A percentile compares a stretch with the other conserved stretches of the same genome.
Conservation (phyloP, 2,888 invertebrate genomes). For the Sphaerophoria taeniata region DNA sequence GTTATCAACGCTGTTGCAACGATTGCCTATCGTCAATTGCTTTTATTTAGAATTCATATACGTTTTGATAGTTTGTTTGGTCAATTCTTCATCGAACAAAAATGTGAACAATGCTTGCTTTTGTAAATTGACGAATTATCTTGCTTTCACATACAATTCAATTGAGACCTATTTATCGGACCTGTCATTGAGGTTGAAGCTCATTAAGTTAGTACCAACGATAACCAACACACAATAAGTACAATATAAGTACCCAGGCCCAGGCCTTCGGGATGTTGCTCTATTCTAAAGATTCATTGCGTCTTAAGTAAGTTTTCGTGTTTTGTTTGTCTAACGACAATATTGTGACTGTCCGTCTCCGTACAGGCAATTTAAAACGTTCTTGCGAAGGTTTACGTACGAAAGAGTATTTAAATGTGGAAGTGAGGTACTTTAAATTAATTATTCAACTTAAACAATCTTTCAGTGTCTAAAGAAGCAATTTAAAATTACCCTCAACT, state of each 20-base stretch:
- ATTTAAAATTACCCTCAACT: not conserved
- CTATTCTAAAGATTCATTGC: not conserved
- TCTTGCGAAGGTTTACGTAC: not conserved
- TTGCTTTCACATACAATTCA: constrained; percentile 68
- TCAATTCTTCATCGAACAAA: constrained; percentile 27
- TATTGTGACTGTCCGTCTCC: not conserved
- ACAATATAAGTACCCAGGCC: not conserved
- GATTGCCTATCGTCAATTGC: constrained; percentile 35
- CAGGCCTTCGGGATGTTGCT: constrained; percentile 18
- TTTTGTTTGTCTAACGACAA: not conserved
- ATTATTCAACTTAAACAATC: not conserved
- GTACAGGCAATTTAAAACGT: not conserved
- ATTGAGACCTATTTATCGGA: constrained; percentile 61
- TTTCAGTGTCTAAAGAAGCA: not conserved
- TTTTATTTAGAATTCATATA: constrained; percentile 9
- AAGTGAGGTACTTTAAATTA: not conserved
- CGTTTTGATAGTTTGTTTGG: constrained; percentile 31
- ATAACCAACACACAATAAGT: not conserved
- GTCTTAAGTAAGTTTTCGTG: constrained; percentile 3
- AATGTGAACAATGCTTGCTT: constrained; percentile 32
- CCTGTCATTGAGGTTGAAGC: constrained; percentile 53
- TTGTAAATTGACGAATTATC: constrained; percentile 61
- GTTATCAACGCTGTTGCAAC: too few relatives aligned
- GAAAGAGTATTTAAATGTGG: not conserved
- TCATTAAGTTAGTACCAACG: constrained; percentile 16